Evolutionary conservation across 2,888 invertebrate species (phyloP), one percentile per base, ranked within the genome.

Genomic region (Caenorhabditis japonica): DNA sequence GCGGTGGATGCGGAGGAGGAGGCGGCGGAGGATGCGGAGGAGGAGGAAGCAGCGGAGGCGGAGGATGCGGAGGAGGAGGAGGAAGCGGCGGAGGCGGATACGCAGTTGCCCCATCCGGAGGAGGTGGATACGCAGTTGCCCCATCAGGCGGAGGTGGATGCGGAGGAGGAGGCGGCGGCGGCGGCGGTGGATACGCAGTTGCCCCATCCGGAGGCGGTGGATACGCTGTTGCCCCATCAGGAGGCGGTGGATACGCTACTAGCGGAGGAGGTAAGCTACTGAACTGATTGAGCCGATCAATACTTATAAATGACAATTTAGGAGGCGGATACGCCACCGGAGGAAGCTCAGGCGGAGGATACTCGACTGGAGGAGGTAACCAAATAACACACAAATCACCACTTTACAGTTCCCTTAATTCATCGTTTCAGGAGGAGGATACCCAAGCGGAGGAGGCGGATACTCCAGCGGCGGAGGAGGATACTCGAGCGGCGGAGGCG

Each of bases 231-330:
- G 71, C 61, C 33, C 30, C 64, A 41, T 39, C 41, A 46, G 72
- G 71, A 44, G 56, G 72, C 30, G 71, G 72, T 33, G 72, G 72
- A 72, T 72, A 72, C 59, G 53, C 71, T 17, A 58, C 55, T 30
- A 47, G 60, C 60, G 70, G 71, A 64, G 59, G 53, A 43, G 33
- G 10, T 30, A 7, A 30, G n/a, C n/a, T n/a, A n/a, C n/a, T n/a
- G 30, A 30, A 30, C 30, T 30, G 30, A 30, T 30, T 30, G n/a
- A n/a, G n/a, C n/a, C n/a, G n/a, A n/a, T n/a, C n/a, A n/a, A n/a
- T n/a, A n/a, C n/a, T n/a, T n/a, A n/a, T n/a, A n/a, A n/a, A n/a
- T n/a, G n/a, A n/a, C 3, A 15, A 2, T 4, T 23, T 38, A 30
- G 64, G 64, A 55, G 56, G 60, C 19, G 72, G 66, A 71, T 58